Evolutionary conservation across 2,797 vertebrate species (phyloP).

Genomic region (Sphaeramia orbicularis): DNA sequence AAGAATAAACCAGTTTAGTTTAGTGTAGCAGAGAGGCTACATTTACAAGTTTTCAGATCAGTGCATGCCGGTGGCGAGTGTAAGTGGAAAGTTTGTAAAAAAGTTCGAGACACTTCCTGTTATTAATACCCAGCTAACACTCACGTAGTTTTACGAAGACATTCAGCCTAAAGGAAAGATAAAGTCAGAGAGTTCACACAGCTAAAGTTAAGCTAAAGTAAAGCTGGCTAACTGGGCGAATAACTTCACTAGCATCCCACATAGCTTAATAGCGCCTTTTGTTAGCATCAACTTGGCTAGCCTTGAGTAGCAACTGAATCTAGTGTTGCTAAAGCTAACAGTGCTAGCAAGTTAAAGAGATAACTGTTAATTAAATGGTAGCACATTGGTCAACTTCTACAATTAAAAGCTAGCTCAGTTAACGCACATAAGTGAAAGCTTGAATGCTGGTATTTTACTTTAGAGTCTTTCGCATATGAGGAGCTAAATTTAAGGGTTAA

Average conservation of each 20-base stretch:
- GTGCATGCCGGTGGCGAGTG: not conserved
- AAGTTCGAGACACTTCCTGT: slow-evolving; percentile 49
- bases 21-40: slow-evolving; percentile 16
- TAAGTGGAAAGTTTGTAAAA: slow-evolving; percentile 32
- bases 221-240: slow-evolving; percentile 28
- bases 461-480: not conserved
- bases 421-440: slow-evolving; percentile 1
- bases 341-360: slow-evolving; percentile 59
- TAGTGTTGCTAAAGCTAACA: slow-evolving; percentile 64
- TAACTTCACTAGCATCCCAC: slow-evolving; percentile 25
- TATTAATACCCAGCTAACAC: slow-evolving; percentile 12
- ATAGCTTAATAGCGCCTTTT: slow-evolving; percentile 24
- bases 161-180: not conserved
- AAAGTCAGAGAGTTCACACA: not conserved
- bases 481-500: not conserved
- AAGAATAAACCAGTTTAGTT: slow-evolving; percentile 22
- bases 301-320: slow-evolving; percentile 20
- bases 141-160: not conserved
- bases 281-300: slow-evolving; percentile 61
- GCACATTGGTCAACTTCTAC: slow-evolving; percentile 38
- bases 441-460: not conserved
- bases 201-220: slow-evolving; percentile 1
- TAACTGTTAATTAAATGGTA: slow-evolving; percentile 50
- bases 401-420: slow-evolving; percentile 21
- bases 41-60: slow-evolving; percentile 12